phyloP scores from a whole-genome alignment of 2,113 vertebrate species.

The Podocnemis expansa region DNA sequence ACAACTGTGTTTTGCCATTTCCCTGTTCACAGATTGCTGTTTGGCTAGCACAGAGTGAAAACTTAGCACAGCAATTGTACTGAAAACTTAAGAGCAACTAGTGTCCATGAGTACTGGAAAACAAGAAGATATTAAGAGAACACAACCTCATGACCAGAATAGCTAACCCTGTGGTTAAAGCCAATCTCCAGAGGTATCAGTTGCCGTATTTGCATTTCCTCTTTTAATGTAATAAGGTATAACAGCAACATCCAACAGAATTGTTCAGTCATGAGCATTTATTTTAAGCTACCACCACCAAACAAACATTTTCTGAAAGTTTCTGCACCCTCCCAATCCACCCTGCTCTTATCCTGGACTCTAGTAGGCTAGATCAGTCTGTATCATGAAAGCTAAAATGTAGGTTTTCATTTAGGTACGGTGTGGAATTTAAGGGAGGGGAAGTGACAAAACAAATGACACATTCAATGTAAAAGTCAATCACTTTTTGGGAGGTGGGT shows the following conservation, averaged over 20 bases:
- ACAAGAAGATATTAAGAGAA: not conserved
- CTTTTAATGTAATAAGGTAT: not conserved
- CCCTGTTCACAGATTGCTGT: not conserved
- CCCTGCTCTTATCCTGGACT: not conserved
- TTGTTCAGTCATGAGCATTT: conserved; percentile 30
- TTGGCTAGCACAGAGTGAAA: not conserved
- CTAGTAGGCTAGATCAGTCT: not conserved
- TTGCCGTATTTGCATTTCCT: not conserved
- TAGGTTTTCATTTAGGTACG: not conserved
- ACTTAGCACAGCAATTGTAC: conserved; percentile 2
- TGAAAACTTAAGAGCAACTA: conserved; percentile 13
- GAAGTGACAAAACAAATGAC: not conserved
- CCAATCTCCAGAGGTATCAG: not conserved
- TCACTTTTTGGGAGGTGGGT: not conserved
- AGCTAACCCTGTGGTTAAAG: not conserved
- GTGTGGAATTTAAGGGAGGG: not conserved
- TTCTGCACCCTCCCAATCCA: not conserved
- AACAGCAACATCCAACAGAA: not conserved
- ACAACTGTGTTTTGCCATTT: not conserved
- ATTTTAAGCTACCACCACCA: conserved; percentile 23
- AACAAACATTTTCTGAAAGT: not conserved
- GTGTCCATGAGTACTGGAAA: not conserved
- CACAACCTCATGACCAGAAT: not conserved
- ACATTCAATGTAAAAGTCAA: not conserved
- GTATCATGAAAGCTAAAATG: not conserved